Evolutionary conservation across 2,113 vertebrate genomes (phyloP).

Genomic region (Chionis minor): DNA sequence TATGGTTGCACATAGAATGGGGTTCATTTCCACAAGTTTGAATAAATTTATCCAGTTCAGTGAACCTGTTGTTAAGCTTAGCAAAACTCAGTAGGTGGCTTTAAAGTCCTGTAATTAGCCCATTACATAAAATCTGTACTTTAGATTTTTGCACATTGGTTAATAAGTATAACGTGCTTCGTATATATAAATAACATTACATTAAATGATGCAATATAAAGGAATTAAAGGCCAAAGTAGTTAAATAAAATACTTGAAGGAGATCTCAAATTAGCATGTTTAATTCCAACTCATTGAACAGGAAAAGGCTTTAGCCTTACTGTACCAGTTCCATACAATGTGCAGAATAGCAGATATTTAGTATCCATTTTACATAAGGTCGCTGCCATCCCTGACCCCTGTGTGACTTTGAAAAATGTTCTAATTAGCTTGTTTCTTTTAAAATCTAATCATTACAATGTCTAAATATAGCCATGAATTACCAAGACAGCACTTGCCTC

Average conservation of each 20-base stretch:
- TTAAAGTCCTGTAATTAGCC: conserved; percentile 90
- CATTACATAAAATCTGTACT: conserved; percentile 87
- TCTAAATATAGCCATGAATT: conserved; percentile 50
- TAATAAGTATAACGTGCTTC: conserved; percentile 83
- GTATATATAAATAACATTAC: conserved; percentile 82
- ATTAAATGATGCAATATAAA: conserved; percentile 80
- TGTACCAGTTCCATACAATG: conserved; percentile 78
- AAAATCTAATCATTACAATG: conserved; percentile 52
- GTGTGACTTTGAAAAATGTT: conserved; percentile 38
- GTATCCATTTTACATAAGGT: conserved; percentile 1
- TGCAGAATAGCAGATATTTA: conserved; percentile 12
- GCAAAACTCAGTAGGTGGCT: conserved; percentile 88
- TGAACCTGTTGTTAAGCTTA: conserved; percentile 87
- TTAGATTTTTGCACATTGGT: conserved; percentile 83
- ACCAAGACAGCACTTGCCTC: conserved; percentile 36
- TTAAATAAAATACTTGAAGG: conserved; percentile 84
- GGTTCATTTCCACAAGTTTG: conserved; percentile 87
- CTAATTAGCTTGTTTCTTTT: conserved; percentile 47
- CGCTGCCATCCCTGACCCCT: conserved; percentile 10
- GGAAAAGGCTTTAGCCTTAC: conserved; percentile 88
- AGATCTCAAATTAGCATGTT: conserved; percentile 91
- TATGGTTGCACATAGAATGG: conserved; percentile 82
- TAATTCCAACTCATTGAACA: conserved; percentile 92
- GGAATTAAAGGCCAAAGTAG: conserved; percentile 81
- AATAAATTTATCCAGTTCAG: conserved; percentile 91